phyloP scores from a whole-genome alignment of 2,113 vertebrate genomes.

The Ranitomeya imitator region DNA sequence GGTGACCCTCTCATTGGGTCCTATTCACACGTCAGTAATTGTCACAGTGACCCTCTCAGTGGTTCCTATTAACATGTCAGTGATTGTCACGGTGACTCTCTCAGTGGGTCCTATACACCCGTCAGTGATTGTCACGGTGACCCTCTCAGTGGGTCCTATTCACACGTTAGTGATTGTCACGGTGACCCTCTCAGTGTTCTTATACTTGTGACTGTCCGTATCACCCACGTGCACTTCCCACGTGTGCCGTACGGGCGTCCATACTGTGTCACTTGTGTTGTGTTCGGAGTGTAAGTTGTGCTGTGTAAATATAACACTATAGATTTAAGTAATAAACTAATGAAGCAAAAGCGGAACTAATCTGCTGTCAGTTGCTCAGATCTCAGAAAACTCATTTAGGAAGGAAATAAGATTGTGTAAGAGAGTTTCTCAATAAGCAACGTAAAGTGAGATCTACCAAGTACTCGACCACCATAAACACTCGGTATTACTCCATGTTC shows the following conservation, averaged over 20 bases:
- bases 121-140: too few relatives aligned
- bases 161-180: too few relatives aligned
- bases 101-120: too few relatives aligned
- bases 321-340: neutral
- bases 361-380: constrained; percentile 14
- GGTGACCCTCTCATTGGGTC: too few relatives aligned
- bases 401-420: constrained; percentile 49
- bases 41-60: too few relatives aligned
- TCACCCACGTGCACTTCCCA: neutral
- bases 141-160: too few relatives aligned
- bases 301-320: neutral
- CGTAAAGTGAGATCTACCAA: neutral
- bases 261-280: neutral
- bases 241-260: neutral
- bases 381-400: constrained; percentile 33
- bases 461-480: neutral
- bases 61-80: too few relatives aligned
- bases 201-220: neutral
- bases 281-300: neutral
- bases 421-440: neutral
- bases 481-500: neutral
- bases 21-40: too few relatives aligned
- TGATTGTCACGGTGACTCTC: too few relatives aligned
- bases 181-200: neutral
- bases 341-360: constrained; percentile 32